Base-by-base conservation (phyloP, 2,113 vertebrate genomes). In the Cyprinodon tularosa region DNA sequence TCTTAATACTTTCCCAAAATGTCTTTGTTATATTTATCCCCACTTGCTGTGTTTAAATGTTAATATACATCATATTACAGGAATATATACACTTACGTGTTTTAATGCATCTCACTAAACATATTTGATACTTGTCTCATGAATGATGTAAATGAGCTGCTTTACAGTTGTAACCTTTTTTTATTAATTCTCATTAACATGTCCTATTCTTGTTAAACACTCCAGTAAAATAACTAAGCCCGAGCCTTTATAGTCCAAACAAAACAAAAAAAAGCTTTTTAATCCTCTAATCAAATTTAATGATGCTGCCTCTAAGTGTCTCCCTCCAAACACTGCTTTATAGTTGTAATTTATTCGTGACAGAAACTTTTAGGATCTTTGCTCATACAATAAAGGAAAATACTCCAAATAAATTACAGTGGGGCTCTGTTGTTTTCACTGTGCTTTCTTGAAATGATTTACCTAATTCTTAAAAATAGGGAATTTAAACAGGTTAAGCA, bases 361-460 rank as follows among this genome's bases (percentile, higher is more conserved):
- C 50, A 57, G 50, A 57, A 9, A 57, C 17, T n/a, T 20, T 20
- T 57, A 57, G n/a, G 50, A 57, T 57, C 29, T 62, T 62, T 62
- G 61, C 36, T 36, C 14, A 63, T 39, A 39, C 36, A 38, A 39
- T 63, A 45, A 66, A 22, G 45, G 13, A 2, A 45, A 14, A 12
- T 44, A 45, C 38, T 44, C 1, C 29, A 13, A n/a, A 9, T 48
- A 61, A 57, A 79, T 36, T 40, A 2, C 17, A 12, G 11, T 77
- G 29, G 39, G 63, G 29, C 62, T 65, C 63, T n/a, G 22, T 6
- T 61, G 64, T n/a, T 59, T 45, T 17, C 8, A 22, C 45, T 62
- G 66, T 61, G 40, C 44, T 70, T 68, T 62, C 37, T 72, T 68
- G 1, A 76, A 62, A 80, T 71, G 8, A 78, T 78, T 67, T 78